Base-by-base conservation (phyloP, 2,113 vertebrate genomes). In the Anarrhichthys ocellatus region DNA sequence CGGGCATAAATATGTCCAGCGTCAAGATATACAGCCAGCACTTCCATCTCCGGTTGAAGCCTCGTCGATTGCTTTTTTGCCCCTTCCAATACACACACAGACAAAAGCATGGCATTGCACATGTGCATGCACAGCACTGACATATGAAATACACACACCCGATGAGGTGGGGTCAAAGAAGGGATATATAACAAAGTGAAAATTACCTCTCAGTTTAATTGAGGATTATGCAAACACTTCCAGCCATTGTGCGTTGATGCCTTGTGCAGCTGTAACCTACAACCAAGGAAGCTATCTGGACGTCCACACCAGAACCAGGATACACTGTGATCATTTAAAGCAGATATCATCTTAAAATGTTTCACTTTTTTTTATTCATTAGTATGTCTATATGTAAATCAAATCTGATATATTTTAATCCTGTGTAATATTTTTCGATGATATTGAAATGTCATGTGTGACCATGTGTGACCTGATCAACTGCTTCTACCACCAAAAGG, bases 1-100 rank as follows among this genome's bases (percentile, higher is more conserved):
- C 40, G 87, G 79, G 83, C 90, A 88, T 89, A 92, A 94, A 93
- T 84, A 91, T 83, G 91, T 92, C 90, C 84, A 69, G 81, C 76
- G 50, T 84, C 71, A 85, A 91, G 92, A 91, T 91, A 75, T 93
- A 92, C 86, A 88, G 73, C 88, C 73, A 62, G 92, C 87, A 88
- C 83, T 90, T 83, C 85, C 91, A 91, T 81, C 90, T 85, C 62
- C 63, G 56, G 83, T 63, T 89, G 91, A 91, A 87, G 84, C 88
- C 78, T 83, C 56, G 42, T 79, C 84, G 62, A 92, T 88, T 92
- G 87, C 87, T 92, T 91, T 91, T 86, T 73, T 71, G 52, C 80
- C 68, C 73, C 58, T 67, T 34, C 65, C 58, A 75, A 38, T 52
- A 42, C 83, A 78, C 83, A 58, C 70, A 58, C 67, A 66, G 38